Percentiles rank a stretch among this genome's conserved stretches.
phyloP scores from a whole-genome alignment of 2,797 vertebrate species.

The Microctenopoma steveboyesi region DNA sequence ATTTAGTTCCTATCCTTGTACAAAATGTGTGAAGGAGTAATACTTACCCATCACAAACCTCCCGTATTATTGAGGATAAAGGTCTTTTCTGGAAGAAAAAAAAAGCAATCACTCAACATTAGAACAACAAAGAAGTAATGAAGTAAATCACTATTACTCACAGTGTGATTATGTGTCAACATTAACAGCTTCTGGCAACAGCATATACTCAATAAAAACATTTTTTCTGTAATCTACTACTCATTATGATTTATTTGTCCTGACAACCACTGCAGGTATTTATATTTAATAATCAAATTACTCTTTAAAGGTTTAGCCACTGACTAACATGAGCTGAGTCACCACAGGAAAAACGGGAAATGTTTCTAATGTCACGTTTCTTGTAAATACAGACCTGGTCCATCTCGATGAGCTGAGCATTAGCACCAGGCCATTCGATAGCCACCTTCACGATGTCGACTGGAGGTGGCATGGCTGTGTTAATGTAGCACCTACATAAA shows the following conservation, averaged over 20 bases:
- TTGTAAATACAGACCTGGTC: conserved; percentile 87
- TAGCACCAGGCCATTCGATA: conserved; percentile 97
- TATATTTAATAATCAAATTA: neutral
- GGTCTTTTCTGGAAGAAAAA: conserved; percentile 90
- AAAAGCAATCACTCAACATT: conserved; percentile 10
- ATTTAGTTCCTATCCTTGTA: too few species aligned
- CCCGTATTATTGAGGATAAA: conserved; percentile 94
- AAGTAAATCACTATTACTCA: neutral
- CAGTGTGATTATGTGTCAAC: neutral
- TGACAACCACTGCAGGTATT: neutral
- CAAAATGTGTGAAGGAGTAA: neutral
- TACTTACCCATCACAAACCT: conserved; percentile 97
- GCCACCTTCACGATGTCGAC: conserved; percentile 98
- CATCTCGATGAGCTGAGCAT: conserved; percentile 97
- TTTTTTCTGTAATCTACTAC: neutral
- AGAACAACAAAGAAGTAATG: neutral
- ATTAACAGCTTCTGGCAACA: neutral
- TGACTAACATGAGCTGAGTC: neutral
- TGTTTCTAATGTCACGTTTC: neutral
- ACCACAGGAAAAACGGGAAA: neutral
- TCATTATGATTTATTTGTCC: neutral
- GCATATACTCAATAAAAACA: neutral
- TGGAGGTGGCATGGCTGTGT: conserved; percentile 87
- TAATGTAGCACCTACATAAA: conserved; percentile 37
- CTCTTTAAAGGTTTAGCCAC: neutral